Percentiles rank a stretch among this genome's conserved stretches.
Conservation (phyloP, 2,797 vertebrate species). For the Fistularia tabacaria region DNA sequence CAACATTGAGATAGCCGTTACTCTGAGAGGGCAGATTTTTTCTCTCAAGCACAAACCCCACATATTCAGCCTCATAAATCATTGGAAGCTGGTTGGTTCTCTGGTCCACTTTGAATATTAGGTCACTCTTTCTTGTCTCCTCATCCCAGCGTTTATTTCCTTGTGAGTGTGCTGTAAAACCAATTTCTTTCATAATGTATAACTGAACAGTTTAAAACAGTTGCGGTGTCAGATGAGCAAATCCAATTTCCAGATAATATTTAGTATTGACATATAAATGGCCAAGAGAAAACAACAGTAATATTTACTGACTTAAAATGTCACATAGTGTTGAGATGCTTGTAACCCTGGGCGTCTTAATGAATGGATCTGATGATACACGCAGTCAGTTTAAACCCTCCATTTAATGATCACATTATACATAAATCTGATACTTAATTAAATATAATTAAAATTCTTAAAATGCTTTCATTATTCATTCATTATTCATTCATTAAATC, state of each 20-base stretch:
- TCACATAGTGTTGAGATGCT: too few species aligned
- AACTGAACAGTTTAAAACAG: slow-evolving; percentile 38
- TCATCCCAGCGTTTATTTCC: slow-evolving; percentile 20
- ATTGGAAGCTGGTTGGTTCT: slow-evolving; percentile 31
- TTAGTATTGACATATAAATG: slow-evolving; percentile 26
- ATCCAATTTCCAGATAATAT: slow-evolving; percentile 40
- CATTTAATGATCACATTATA: too few species aligned
- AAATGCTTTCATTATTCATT: too few species aligned
- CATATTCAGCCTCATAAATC: slow-evolving; percentile 55
- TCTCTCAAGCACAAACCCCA: slow-evolving; percentile 48
- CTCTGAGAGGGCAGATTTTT: slow-evolving; percentile 33
- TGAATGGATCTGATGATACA: too few species aligned
- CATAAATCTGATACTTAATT: too few species aligned
- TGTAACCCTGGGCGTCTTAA: too few species aligned
- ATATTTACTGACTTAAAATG: too few species aligned
- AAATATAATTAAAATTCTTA: too few species aligned
- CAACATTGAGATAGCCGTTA: slow-evolving; percentile 44
- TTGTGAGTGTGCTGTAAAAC: neutral
- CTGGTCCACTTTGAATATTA: slow-evolving; percentile 44
- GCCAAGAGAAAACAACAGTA: slow-evolving; percentile 12
- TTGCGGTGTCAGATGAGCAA: slow-evolving; percentile 32
- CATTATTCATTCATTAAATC: too few species aligned
- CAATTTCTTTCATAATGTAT: slow-evolving; percentile 38
- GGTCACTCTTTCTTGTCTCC: slow-evolving; percentile 42
- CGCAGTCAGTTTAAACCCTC: too few species aligned